Percentiles rank a stretch among this genome's conserved stretches.
Evolutionary conservation across 2,797 vertebrate species (phyloP).

Genomic region (Falco biarmicus): DNA sequence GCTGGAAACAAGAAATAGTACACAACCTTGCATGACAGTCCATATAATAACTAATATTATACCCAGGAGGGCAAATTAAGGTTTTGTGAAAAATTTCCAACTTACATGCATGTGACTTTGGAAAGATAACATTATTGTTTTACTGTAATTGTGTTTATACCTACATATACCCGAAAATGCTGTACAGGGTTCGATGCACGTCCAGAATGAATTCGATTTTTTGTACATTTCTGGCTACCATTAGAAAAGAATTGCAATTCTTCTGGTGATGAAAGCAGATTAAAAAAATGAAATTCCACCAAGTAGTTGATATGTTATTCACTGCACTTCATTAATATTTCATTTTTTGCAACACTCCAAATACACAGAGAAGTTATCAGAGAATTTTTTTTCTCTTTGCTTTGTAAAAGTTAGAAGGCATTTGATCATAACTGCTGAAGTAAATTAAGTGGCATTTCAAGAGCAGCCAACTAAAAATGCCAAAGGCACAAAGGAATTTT

Average conservation of each 20-base stretch:
- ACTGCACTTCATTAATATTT: constrained; percentile 59
- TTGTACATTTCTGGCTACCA: neutral
- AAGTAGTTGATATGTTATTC: neutral
- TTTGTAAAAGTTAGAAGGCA: constrained; percentile 17
- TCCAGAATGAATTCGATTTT: neutral
- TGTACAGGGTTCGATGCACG: neutral
- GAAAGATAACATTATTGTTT: neutral
- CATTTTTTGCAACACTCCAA: constrained; percentile 41
- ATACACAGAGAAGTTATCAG: constrained; percentile 44
- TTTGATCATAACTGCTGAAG: constrained; percentile 58
- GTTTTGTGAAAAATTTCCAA: neutral
- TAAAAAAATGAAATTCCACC: neutral
- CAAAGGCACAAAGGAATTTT: constrained; percentile 21
- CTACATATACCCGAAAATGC: neutral
- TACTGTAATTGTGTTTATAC: neutral
- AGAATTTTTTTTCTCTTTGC: neutral
- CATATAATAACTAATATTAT: neutral
- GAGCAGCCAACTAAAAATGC: constrained; percentile 49
- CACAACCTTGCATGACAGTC: neutral
- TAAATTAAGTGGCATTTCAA: constrained; percentile 68
- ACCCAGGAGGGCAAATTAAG: constrained; percentile 6
- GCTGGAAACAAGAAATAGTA: neutral
- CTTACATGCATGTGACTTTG: neutral
- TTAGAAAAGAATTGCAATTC: neutral
- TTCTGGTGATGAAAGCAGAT: neutral